Percentiles rank a stretch among this genome's conserved stretches.
Evolutionary conservation across 2,113 vertebrate genomes (phyloP).

Genomic region (Leptobrachium leishanense): DNA sequence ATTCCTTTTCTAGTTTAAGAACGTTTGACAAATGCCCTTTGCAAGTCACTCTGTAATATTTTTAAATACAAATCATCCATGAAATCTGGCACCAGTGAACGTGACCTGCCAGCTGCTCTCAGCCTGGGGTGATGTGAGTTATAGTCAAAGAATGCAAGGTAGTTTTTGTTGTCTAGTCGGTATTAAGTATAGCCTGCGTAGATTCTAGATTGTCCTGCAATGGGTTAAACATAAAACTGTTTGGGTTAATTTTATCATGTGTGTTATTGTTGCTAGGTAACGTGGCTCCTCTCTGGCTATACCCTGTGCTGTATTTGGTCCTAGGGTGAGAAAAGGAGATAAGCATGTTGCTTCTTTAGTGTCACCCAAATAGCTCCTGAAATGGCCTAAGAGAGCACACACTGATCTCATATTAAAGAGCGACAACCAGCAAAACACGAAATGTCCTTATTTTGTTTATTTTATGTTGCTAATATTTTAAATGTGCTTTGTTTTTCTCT

Average conservation of each 20-base stretch:
- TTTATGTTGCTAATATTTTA: too few species aligned
- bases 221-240: constrained; percentile 62
- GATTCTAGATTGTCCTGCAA: constrained; percentile 58
- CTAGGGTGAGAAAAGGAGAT: constrained; percentile 50
- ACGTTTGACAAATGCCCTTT: constrained; percentile 12
- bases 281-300: constrained; percentile 63
- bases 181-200: constrained; percentile 46
- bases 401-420: too few species aligned
- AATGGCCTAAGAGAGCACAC: not conserved
- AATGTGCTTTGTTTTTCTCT: too few species aligned
- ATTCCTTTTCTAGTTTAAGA: not conserved
- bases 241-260: constrained; percentile 67
- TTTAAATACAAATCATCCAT: constrained; percentile 49
- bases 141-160: not conserved
- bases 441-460: too few species aligned
- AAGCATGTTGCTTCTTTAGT: constrained; percentile 52
- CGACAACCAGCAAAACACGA: too few species aligned
- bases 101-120: not conserved
- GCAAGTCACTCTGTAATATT: constrained; percentile 19
- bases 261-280: constrained; percentile 63
- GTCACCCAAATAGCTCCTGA: constrained; percentile 52
- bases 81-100: not conserved
- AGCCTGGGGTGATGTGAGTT: not conserved
- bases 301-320: constrained; percentile 47
- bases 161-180: constrained; percentile 49